Evolutionary conservation across 1,140 invertebrate species (phyloP), one percentile per base, ranked within the genome.

Genomic region (Euwallacea similis): DNA sequence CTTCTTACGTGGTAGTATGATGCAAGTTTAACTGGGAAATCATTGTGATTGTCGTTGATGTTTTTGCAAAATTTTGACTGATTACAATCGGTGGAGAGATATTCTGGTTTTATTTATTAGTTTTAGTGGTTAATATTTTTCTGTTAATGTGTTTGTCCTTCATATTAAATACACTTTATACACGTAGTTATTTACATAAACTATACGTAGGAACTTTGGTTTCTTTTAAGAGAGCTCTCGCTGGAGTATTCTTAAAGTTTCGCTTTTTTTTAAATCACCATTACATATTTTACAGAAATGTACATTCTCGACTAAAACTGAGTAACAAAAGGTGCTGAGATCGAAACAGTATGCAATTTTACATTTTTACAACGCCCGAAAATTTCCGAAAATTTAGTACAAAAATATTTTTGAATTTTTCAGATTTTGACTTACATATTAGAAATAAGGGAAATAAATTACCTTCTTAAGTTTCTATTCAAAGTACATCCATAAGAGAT

Each of bases 181-280:
- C 21, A 33, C 21, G 21, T 33, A 33, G 10, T 15, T 7, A 15
- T 58, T 16, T 61, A 42, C 59, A 69, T 50, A 69, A 8, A 42
- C 41, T 58, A 53, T 59, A 69, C 11, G 73, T 79, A 79, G 78
- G 78, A 79, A 79, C 78, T 79, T 79, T 79, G 77, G 78, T 79
- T 79, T 77, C 77, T 76, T 77, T 77, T 73, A 33, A 33, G 21
- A 33, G 21, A 33, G 21, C 21, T 33, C 21, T 33, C 21, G 21
- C 21, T 33, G 21, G 21, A 33, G 21, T 33, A 33, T 33, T 33
- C 21, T 33, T 33, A 33, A 33, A 33, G 21, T 33, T 33, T 33
- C 21, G 21, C 21, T 33, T 33, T 33, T n/a, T 33, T 33, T 33
- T 2, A 33, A 33, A 33, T 33, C 4, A 33, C 21, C 21, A 33